Evolutionary conservation across 2,113 vertebrate species (phyloP), one percentile per base, ranked within the genome.

Genomic region (Corydoras sp.): DNA sequence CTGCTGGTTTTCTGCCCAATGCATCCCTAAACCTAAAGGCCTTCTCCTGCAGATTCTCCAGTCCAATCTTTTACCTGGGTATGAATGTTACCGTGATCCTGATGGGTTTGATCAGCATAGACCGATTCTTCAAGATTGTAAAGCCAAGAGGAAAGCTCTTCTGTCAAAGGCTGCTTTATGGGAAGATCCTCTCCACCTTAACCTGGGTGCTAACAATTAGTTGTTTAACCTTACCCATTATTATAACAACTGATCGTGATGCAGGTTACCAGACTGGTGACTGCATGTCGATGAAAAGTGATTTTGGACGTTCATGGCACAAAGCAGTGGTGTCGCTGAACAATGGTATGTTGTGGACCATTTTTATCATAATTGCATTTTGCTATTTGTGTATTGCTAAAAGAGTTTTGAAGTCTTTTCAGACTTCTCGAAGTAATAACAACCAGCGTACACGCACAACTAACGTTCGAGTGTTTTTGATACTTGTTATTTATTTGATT

Each of bases 31-130:
- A 11, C 0, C 76, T 92, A 1, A 79, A 81, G 0, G 87, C 80
- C 5, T 85, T 92, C 68, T 29, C 89, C 73, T 92, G 90, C 65
- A 79, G 82, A 54, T 91, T 86, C 82, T 89, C 87, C 0, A 87
- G 85, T 0, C 88, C 90, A n/a, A 80, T 90, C 60, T 92, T 90
- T 81, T 92, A 92, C 80, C 86, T 81, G 76, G 87, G 84, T 74
- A 90, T 92, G 90, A 91, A 92, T 80, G 86, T 90, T 82, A 89
- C 88, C 82, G 90, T 92, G 77, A 74, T 90, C 48, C 64, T 91
- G 60, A 85, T 92, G 49, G 89, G 88, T 29, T 85, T 90, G 78
- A 91, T 92, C 76, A 92, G 89, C 77, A 76, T 90, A 63, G 89
- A 91, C 63, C 89, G 90, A 61, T 92, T 87, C 82, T 81, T 90